Base-by-base conservation (phyloP, 2,888 invertebrate species). In the Acronicta alni region DNA sequence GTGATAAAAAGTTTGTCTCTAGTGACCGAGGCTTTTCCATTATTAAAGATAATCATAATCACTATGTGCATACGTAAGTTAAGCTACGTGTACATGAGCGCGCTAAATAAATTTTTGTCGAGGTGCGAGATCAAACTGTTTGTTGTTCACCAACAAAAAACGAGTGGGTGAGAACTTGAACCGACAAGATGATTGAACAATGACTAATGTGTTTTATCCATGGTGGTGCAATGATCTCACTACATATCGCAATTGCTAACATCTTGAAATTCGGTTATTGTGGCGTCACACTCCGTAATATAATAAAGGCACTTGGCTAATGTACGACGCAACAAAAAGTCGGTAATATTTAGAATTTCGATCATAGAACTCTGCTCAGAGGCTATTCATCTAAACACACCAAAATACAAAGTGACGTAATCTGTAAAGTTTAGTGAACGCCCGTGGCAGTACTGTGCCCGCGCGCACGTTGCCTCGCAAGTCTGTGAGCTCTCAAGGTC, bases 351-450 rank as follows among this genome's bases (percentile, higher is more conserved):
- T 77, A 80, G 84, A 87, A 80, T 84, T 83, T 75, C 83, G 87
- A 87, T 84, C 84, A 75, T 85, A 82, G 87, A 88, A 88, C 87
- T 87, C 83, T 83, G 81, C 70, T 72, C 67, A 62, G 79, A 89
- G 87, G 86, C 85, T 87, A 87, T 88, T 88, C 86, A 88, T 89
- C 86, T 85, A 81, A 81, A 78, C 75, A 80, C 78, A 84, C 85
- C 81, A 85, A 90, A 90, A 90, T 87, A 89, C 67, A 76, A 76
- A 83, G 82, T 92, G 92, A 92, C 90, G 92, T 89, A 92, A 92
- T 86, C 77, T 71, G 83, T 73, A 91, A 89, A 92, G 93, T 93
- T 92, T 92, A 92, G 91, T 92, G 92, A 93, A 92, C 93, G 93
- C 84, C 78, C 66, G 65, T 53, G 63, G 72, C 70, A 77, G 82